A percentile compares a stretch with the other conserved stretches of the same genome.
Conservation (phyloP, 2,113 vertebrate species). For the Myrmecobius fasciatus region DNA sequence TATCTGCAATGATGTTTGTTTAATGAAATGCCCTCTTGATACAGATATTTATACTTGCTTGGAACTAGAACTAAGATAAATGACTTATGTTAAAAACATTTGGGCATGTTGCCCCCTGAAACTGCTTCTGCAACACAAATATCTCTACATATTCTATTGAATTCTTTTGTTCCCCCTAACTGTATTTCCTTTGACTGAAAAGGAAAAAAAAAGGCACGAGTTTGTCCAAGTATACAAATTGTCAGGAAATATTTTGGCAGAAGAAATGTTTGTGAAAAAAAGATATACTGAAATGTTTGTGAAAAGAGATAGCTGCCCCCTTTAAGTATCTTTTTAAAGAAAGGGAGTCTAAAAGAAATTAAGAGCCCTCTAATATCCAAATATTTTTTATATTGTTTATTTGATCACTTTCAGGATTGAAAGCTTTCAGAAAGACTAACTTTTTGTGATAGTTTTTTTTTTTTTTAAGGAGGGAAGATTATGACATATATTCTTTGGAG, state of each 20-base stretch:
- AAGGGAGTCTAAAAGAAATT: background rate
- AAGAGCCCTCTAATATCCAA: background rate
- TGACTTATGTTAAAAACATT: background rate
- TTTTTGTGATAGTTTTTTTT: background rate
- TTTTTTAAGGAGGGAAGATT: background rate
- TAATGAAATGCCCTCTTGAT: background rate
- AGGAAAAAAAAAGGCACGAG: background rate
- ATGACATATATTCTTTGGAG: background rate
- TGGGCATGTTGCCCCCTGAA: background rate
- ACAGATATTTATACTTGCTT: background rate
- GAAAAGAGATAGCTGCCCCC: no score
- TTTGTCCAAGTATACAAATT: background rate
- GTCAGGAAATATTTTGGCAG: background rate
- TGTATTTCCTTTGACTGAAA: background rate
- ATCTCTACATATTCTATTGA: background rate
- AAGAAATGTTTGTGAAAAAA: background rate
- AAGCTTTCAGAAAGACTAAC: background rate
- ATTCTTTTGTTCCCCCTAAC: background rate
- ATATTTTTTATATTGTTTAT: background rate
- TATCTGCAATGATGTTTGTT: background rate
- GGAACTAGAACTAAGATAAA: background rate
- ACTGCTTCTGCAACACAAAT: background rate
- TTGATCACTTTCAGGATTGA: background rate
- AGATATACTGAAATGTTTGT: no score
- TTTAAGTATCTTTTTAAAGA: background rate